Conservation (phyloP, 2,113 vertebrate genomes). For the Puffinus mauretanicus region DNA sequence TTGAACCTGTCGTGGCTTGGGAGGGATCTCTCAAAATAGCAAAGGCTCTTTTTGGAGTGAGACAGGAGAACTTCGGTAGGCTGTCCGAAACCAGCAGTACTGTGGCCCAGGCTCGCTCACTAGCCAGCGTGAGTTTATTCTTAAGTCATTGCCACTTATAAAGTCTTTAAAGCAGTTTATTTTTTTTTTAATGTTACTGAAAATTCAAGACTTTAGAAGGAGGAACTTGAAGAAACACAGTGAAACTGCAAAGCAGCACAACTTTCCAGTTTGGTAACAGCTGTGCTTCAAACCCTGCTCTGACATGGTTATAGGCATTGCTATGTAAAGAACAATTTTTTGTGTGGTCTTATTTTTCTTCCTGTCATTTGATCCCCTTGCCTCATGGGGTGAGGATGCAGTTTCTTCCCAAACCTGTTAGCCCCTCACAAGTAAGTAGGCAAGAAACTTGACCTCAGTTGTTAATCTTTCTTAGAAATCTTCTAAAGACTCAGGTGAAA, state of each 20-base stretch:
- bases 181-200: not conserved
- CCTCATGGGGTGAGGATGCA: not conserved
- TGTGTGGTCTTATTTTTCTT: not conserved
- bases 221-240: not conserved
- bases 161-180: not conserved
- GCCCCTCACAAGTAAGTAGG: not conserved
- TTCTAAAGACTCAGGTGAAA: not conserved
- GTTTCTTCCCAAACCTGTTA: not conserved
- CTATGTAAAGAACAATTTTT: not conserved
- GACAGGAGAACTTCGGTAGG: rapidly evolving
- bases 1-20: too few relatives aligned
- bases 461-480: not conserved
- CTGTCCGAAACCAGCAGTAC: too few relatives aligned
- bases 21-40: too few relatives aligned
- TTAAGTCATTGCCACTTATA: not conserved
- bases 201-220: not conserved
- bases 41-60: not conserved
- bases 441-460: not conserved
- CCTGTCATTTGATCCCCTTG: not conserved
- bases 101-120: rapidly evolving
- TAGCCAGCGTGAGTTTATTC: not conserved
- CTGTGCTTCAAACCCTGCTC: not conserved
- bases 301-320: not conserved
- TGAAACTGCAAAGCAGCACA: not conserved
- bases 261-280: not conserved